Evolutionary conservation across 1,140 invertebrate species (phyloP).

Genomic region (Mya arenaria): DNA sequence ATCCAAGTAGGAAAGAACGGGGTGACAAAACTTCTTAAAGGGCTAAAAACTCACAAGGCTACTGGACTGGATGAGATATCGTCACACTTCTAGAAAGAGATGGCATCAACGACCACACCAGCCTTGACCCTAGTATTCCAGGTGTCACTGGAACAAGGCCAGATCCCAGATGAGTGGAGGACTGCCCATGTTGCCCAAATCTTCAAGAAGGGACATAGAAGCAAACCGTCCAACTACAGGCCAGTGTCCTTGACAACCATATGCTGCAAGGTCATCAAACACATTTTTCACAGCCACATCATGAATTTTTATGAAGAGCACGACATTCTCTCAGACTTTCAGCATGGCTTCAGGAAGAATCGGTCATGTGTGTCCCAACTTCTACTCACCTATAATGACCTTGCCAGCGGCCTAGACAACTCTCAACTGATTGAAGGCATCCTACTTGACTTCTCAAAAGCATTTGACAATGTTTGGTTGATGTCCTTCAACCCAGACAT

Average conservation of each 20-base stretch:
- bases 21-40: conserved; percentile 1
- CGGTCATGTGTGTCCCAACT: neutral
- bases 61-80: conserved; percentile 46
- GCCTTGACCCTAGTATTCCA: conserved; percentile 45
- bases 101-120: conserved; percentile 6
- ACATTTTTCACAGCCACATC: conserved; percentile 47
- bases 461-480: neutral
- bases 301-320: conserved; percentile 37
- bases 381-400: neutral
- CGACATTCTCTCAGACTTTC: conserved; percentile 18
- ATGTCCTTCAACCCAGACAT: neutral
- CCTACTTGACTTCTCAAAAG: neutral
- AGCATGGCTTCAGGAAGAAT: neutral
- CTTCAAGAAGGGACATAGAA: conserved; percentile 41
- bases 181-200: no score
- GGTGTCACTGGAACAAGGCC: conserved; percentile 19
- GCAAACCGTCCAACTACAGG: conserved; percentile 41
- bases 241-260: conserved; percentile 54
- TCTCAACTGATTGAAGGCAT: neutral
- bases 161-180: conserved; percentile 29
- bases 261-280: conserved; percentile 49
- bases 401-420: neutral
- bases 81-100: conserved; percentile 20
- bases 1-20: neutral
- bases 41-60: conserved; percentile 33